Evolutionary conservation across 2,113 vertebrate genomes (phyloP).

Genomic region (Paradoxurus hermaphroditus): DNA sequence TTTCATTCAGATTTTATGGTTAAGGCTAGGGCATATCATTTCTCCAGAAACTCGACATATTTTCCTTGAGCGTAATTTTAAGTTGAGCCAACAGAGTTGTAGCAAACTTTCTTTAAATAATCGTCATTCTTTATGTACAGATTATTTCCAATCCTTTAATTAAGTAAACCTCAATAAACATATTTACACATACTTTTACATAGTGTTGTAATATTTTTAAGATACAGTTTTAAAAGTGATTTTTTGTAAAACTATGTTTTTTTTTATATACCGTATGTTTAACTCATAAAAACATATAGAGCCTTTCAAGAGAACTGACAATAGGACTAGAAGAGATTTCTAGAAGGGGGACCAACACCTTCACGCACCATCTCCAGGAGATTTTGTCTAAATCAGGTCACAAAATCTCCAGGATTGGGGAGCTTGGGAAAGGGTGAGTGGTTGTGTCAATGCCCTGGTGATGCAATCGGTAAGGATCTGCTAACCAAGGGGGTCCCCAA

Average conservation of each 20-base stretch:
- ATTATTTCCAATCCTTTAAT: neutral
- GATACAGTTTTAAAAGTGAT: neutral
- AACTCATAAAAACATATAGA: neutral
- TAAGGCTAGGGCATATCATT: too few relatives aligned
- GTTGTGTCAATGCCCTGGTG: neutral
- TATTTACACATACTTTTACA: neutral
- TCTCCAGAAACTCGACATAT: neutral
- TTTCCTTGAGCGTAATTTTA: neutral
- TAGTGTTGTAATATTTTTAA: neutral
- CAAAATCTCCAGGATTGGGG: neutral
- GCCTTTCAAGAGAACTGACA: too few relatives aligned
- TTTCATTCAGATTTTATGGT: neutral
- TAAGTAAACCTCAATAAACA: neutral
- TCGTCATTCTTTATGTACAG: neutral
- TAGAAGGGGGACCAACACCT: neutral
- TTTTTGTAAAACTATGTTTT: neutral
- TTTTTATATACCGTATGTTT: neutral
- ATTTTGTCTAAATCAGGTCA: neutral
- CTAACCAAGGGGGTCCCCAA: neutral
- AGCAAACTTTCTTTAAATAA: neutral
- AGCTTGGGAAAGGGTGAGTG: neutral
- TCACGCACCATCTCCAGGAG: rapidly evolving
- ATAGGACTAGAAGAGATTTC: neutral
- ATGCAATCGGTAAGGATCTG: too few relatives aligned
- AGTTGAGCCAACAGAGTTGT: neutral